Base-by-base conservation (phyloP, 2,888 invertebrate genomes). In the Unio pictorum region DNA sequence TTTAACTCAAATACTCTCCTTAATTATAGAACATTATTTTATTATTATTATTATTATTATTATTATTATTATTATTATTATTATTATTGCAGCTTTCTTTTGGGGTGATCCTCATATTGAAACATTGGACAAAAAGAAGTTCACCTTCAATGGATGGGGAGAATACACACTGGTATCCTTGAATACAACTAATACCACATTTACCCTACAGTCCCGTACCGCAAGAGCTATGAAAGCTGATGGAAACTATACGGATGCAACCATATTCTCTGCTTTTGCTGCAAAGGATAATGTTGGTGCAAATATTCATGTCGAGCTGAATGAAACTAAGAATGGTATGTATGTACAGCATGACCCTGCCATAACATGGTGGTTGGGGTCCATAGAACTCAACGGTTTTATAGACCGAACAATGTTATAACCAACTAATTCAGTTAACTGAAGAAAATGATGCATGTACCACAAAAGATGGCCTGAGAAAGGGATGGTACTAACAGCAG, bases 111-210 rank as follows among this genome's bases (percentile, higher is more conserved):
- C 81, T 23, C 82, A 82, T 60, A 69, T 80, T 18, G 61, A 61
- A 5, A 79, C 79, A 1, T 59, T 80, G 30, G 82, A 82, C 71
- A 73, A 70, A 6, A 63, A 70, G 26, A 66, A 68, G 61, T 82
- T 72, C 71, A 80, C 79, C 28, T 81, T 78, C 66, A 82, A 81
- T 66, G 82, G 80, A 30, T 63, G 71, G 17, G 81, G 80, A 61
- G 82, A 82, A 64, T 80, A 78, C 63, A 69, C 45, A 20, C 60
- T 82, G n/a, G 6, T 79, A 55, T 55, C 56, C 28, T 20, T 71
- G 0, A 18, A 26, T 20, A 62, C n/a, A 7, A n/a, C 30, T 26
- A 45, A 59, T 7, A 55, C 30, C 4, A 61, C 61, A 28, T 68
- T 68, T 26, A 58, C 28, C 18, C 63, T 68, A 1, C 68, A 68